Evolutionary conservation across 2,888 invertebrate species (phyloP), one percentile per base, ranked within the genome.

Genomic region (Dryobotodes eremita): DNA sequence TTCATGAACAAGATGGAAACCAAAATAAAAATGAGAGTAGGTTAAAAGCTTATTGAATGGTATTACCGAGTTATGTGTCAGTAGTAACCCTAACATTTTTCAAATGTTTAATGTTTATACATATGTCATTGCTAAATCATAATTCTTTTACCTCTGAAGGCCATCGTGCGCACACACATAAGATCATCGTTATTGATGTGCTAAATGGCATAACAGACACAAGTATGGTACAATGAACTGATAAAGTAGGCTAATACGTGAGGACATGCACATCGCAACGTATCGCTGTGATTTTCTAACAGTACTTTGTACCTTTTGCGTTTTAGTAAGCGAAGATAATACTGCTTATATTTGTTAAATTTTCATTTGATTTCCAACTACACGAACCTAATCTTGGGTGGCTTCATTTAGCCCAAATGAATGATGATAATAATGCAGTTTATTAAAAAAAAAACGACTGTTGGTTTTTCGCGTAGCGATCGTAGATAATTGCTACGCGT

Each of bases 211-310:
- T 57, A 77, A 77, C 71, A 77, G 82, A 53, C 66, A 82, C 82
- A 85, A 85, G 84, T 83, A 79, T 82, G 68, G 86, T 82, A 84
- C 88, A 84, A 89, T 85, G 84, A 88, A 89, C 86, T 89, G 89
- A 89, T 88, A 88, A 89, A 81, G 79, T 84, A 78, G 86, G 78
- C 71, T 82, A 81, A 72, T 88, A 90, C 91, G 90, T 91, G 90
- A 87, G 80, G 74, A 71, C 74, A 66, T 80, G 86, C 89, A 88
- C 89, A 86, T 90, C 75, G 77, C 71, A 68, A 61, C 76, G 61
- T 71, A 66, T 65, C 68, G 73, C 36, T 53, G 75, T 83, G 84
- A 86, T 86, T 84, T 87, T 84, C 87, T 80, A 87, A 84, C 76
- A 72, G 76, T 80, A 77, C 84, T 71, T 79, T 59, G 62, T 59